Percentiles rank a stretch among this genome's conserved stretches.
Conservation (phyloP, 2,888 invertebrate species). For the Scrobipalpa costella region DNA sequence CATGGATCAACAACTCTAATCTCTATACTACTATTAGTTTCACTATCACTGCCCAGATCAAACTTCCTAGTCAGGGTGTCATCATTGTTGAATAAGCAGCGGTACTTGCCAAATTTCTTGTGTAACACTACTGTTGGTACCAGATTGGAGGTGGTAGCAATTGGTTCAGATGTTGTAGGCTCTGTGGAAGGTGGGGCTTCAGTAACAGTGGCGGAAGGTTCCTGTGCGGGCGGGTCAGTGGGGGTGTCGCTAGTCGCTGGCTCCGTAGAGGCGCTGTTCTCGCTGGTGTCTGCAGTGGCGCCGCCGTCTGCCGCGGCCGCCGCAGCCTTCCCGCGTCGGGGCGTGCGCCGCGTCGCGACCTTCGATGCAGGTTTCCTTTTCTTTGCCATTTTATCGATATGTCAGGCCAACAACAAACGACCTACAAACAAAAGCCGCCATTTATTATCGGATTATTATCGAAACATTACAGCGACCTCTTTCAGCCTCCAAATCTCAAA, state of each 20-base stretch:
- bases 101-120: conserved; percentile 81
- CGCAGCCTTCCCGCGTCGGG: conserved; percentile 66
- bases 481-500: conserved; percentile 53
- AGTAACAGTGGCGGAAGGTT: conserved; percentile 31
- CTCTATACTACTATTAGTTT: conserved; percentile 74
- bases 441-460: conserved; percentile 29
- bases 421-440: conserved; percentile 50
- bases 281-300: conserved; percentile 51
- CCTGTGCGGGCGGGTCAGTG: conserved; percentile 29
- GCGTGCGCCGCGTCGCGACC: conserved; percentile 58
- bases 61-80: conserved; percentile 61
- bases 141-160: conserved; percentile 47
- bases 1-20: conserved; percentile 68
- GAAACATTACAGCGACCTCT: conserved; percentile 59
- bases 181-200: conserved; percentile 33
- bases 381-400: conserved; percentile 63
- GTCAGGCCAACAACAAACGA: conserved; percentile 51
- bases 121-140: conserved; percentile 66
- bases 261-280: conserved; percentile 39
- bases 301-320: conserved; percentile 48
- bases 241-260: conserved; percentile 33
- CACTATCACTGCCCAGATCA: conserved; percentile 75
- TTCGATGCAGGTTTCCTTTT: conserved; percentile 66
- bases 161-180: conserved; percentile 33
- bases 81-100: conserved; percentile 73